These are phyloP conservation scores for Elegia similella DNA, from an alignment of 2,888 invertebrate species.

Conservation along the genomic window DNA sequence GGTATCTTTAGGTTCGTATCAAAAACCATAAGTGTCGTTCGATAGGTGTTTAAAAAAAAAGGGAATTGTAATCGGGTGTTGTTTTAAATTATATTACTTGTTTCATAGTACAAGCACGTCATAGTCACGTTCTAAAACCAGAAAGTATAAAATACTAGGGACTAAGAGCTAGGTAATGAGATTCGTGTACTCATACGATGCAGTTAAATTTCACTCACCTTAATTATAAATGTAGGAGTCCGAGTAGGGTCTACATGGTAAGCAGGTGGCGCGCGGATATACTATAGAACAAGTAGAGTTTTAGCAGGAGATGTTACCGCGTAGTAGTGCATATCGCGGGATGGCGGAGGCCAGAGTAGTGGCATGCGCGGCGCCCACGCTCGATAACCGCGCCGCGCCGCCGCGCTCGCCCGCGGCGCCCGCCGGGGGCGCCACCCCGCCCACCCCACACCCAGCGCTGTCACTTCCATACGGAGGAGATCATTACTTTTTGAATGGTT, in stretches of 20 bases:
- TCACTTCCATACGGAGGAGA: not conserved
- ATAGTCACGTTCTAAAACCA: not conserved
- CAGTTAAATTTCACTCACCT: slow-evolving; percentile 6
- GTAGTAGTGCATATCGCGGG: slow-evolving; percentile 56
- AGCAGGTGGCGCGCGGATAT: slow-evolving; percentile 40
- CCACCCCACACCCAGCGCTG: slow-evolving; percentile 26
- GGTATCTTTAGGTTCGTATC: too few species aligned
- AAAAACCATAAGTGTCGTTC: too few species aligned
- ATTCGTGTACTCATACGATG: not conserved
- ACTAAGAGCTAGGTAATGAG: not conserved
- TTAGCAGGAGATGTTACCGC: slow-evolving; percentile 39
- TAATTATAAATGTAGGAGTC: slow-evolving; percentile 18
- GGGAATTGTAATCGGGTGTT: too few species aligned
- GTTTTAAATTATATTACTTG: too few species aligned
- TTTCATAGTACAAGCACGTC: too few species aligned
- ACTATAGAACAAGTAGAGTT: slow-evolving; percentile 39
- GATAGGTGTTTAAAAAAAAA: too few species aligned
- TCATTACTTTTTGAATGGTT: not conserved
- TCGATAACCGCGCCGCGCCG: slow-evolving; percentile 57
- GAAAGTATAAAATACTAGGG: not conserved
- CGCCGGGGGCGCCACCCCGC: slow-evolving; percentile 23
- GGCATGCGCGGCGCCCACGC: slow-evolving; percentile 73
- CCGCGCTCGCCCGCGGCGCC: slow-evolving; percentile 30
- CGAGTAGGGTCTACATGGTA: slow-evolving; percentile 48
- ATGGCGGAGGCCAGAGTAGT: slow-evolving; percentile 41